phyloP scores from a whole-genome alignment of 2,888 invertebrate genomes.

The Tetragonula carbonaria region DNA sequence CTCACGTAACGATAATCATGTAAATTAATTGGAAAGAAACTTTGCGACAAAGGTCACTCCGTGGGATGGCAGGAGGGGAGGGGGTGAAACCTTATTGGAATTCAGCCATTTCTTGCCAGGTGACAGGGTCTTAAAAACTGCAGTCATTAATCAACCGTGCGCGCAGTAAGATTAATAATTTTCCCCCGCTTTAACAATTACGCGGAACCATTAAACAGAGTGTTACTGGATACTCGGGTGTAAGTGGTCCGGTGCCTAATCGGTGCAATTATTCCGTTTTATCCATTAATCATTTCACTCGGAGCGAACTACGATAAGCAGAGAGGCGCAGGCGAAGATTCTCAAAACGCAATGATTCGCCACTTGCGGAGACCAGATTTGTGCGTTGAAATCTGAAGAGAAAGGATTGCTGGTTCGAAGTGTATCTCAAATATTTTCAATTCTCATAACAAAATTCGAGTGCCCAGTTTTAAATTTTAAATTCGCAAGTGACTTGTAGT shows the following conservation, averaged over 20 bases:
- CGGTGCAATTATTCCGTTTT: neutral
- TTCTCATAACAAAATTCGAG: too few species aligned
- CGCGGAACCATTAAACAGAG: neutral
- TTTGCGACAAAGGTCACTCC: neutral
- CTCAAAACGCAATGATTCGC: neutral
- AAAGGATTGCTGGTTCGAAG: neutral
- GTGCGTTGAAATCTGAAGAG: neutral
- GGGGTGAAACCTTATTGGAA: neutral
- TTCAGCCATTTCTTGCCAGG: neutral
- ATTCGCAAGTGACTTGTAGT: too few species aligned
- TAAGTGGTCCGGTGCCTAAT: neutral
- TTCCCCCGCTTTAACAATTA: neutral
- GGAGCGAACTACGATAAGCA: neutral
- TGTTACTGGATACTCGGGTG: neutral
- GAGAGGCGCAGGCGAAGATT: neutral
- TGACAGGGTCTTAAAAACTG: neutral
- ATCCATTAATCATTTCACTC: neutral
- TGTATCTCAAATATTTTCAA: too few species aligned
- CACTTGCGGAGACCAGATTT: neutral
- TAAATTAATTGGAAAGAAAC: neutral
- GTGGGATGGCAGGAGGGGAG: neutral
- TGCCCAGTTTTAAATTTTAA: too few species aligned
- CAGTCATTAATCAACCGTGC: neutral
- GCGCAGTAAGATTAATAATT: neutral
- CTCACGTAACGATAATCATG: neutral